Evolutionary conservation across 2,113 vertebrate species (phyloP).

Genomic region (Zosterops japonicus): DNA sequence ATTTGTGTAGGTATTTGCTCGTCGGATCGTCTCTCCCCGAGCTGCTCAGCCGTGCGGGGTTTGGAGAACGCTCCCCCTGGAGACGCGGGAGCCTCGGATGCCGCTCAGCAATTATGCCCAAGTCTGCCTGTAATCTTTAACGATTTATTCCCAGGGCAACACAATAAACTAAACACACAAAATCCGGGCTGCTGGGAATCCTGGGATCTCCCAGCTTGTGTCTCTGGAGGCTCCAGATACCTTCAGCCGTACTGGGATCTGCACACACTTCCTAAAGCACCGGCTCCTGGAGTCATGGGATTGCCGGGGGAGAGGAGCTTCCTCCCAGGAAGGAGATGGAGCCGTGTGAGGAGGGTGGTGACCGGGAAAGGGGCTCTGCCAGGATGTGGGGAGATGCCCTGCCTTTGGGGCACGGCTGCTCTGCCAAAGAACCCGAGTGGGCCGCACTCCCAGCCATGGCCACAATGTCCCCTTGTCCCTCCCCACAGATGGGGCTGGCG

Average conservation of each 20-base stretch:
- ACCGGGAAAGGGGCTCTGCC: background rate
- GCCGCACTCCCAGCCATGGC: fast-evolving
- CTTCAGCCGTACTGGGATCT: background rate
- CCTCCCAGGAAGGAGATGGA: background rate
- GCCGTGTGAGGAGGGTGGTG: background rate
- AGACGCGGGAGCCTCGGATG: slow-evolving; percentile 21
- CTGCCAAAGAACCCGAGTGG: fast-evolving
- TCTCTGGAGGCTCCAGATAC: slow-evolving; percentile 20
- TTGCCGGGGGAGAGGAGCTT: background rate
- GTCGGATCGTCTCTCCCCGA: background rate
- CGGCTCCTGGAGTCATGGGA: background rate
- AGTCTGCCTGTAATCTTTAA: slow-evolving; percentile 33
- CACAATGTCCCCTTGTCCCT: background rate
- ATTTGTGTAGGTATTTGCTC: slow-evolving; percentile 32
- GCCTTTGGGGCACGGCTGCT: background rate
- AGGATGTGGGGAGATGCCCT: background rate
- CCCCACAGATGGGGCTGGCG: fast-evolving
- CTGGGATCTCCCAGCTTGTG: slow-evolving; percentile 15
- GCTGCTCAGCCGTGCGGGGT: slow-evolving; percentile 22
- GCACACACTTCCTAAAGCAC: background rate
- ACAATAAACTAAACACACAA: slow-evolving; percentile 66
- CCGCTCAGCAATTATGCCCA: slow-evolving; percentile 18
- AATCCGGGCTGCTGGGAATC: slow-evolving; percentile 47
- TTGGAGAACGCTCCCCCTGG: slow-evolving; percentile 47
- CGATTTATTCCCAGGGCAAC: slow-evolving; percentile 61